Base-by-base conservation (phyloP, 2,888 invertebrate species). In the Teinopalpus imperialis region DNA sequence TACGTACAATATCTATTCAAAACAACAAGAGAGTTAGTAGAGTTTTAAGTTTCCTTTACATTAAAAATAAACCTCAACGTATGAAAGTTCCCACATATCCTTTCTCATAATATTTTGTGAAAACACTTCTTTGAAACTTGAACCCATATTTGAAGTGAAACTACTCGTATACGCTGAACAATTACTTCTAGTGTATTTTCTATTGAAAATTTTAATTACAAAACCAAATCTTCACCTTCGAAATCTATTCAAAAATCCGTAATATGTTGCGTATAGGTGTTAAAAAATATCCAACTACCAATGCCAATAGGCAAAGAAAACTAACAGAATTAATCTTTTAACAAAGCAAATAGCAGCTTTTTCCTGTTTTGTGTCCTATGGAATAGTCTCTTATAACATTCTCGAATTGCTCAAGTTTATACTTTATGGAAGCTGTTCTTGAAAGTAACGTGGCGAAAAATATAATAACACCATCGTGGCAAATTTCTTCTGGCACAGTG, bases 101-200 rank as follows among this genome's bases (percentile, higher is more conserved):
- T 24, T 27, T 40, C 26, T 40, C 21, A 31, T 27, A 32, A 45
- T 45, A 45, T 45, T 37, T 39, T 39, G 31, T 27, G 37, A 45
- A 39, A 36, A 40, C 40, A 46, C 32, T 40, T 44, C 37, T 30
- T 35, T 34, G 24, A 34, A 45, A 45, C 45, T 45, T 23, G 29
- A 40, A 40, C 34, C 45, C 34, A 40, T 44, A 44, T 37, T 37
- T 30, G 43, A 37, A 36, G 31, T 31, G 37, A 31, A 31, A 16
- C 24, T 40, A n/a, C n/a, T n/a, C n/a, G n/a, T n/a, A 21, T 40
- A 23, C 29, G 40, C 23, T 21, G 40, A 40, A 36, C 30, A 36
- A 37, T 37, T 44, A 43, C 31, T 44, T 37, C 24, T 23, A 44
- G 39, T 46, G 29, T 34, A 34, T 34, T 46, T 40, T 34, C 39